Evolutionary conservation across 2,797 vertebrate genomes (phyloP), one percentile per base, ranked within the genome.

Genomic region (Urosaurus nigricauda): DNA sequence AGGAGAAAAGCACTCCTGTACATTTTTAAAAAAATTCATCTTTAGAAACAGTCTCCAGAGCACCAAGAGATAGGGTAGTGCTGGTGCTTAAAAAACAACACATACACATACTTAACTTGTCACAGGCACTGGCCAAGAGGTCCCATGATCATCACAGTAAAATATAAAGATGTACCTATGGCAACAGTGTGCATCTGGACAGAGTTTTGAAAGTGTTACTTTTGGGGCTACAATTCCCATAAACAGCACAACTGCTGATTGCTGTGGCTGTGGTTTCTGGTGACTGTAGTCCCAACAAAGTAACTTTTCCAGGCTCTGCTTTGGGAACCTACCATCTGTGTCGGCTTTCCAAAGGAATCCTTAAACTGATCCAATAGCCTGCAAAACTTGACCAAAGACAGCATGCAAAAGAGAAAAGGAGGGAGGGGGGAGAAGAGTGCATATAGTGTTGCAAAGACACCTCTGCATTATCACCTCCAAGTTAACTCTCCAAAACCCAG

Each of bases 21-120:
- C 26, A 11, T 21, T 35, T 73, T 14, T 78, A 32, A 58, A 8
- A 56, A 43, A 74, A 40, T 16, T 13, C 29, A 3, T 35, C 26
- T 83, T 53, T 79, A n/a, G 35, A 60, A 87, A 53, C n/a, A 60
- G 79, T 47, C 56, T 8, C 32, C 37, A 87, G 74, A 87, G 4
- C 43, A 24, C n/a, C 53, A 24, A 53, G 40, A 65, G 12, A 17
- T 4, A 65, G 24, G 17, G n/a, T 47, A 51, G 24, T 13, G 43
- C 81, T 68, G 43, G 35, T 21, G 47, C 2, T 16, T 37, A 29
- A 29, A 68, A 68, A 29, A 21, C 17, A 21, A 68, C 19, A 16
- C 2, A 68, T 2, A 6, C 65, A 68, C 19, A 68, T 2, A 24
- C 32, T 17, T 0, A 53, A 70, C 8, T 71, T 87, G 16, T 73